phyloP scores from a whole-genome alignment of 2,797 vertebrate species.

The Phaenicophaeus curvirostris region DNA sequence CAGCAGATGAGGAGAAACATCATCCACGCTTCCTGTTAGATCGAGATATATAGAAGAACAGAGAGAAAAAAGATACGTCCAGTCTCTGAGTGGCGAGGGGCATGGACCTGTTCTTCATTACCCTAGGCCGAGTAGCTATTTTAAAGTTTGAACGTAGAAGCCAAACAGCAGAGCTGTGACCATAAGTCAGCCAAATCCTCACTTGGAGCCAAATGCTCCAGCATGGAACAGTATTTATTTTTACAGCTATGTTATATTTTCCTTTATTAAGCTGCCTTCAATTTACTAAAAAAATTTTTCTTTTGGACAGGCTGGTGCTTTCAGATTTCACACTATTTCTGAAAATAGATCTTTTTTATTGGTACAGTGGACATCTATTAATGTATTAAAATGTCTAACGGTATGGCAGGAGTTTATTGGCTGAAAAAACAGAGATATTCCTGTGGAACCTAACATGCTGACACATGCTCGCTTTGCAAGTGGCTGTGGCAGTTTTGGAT shows the following conservation, averaged over 20 bases:
- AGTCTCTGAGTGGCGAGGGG: background rate
- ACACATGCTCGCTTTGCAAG: background rate
- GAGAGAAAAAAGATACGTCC: background rate
- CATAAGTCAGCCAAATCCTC: slow-evolving; percentile 42
- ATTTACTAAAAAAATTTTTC: slow-evolving; percentile 19
- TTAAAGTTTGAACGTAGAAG: background rate
- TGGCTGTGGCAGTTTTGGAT: background rate
- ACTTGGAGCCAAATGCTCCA: background rate
- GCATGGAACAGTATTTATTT: slow-evolving; percentile 50
- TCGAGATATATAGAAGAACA: background rate
- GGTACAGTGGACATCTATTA: background rate
- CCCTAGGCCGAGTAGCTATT: background rate
- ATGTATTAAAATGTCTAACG: background rate
- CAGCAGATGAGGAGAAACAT: slow-evolving; percentile 14
- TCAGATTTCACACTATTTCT: background rate
- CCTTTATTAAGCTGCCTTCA: slow-evolving; percentile 27
- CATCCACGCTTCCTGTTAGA: background rate
- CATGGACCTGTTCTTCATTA: background rate
- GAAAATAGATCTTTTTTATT: slow-evolving; percentile 7
- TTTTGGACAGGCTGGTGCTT: background rate
- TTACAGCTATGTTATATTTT: slow-evolving; percentile 46
- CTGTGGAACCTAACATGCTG: fast-evolving
- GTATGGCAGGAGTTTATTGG: background rate
- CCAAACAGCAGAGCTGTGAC: slow-evolving; percentile 47
- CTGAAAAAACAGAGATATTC: background rate